Evolutionary conservation across 1,140 invertebrate genomes (phyloP).

Genomic region (Drosophila ambigua): DNA sequence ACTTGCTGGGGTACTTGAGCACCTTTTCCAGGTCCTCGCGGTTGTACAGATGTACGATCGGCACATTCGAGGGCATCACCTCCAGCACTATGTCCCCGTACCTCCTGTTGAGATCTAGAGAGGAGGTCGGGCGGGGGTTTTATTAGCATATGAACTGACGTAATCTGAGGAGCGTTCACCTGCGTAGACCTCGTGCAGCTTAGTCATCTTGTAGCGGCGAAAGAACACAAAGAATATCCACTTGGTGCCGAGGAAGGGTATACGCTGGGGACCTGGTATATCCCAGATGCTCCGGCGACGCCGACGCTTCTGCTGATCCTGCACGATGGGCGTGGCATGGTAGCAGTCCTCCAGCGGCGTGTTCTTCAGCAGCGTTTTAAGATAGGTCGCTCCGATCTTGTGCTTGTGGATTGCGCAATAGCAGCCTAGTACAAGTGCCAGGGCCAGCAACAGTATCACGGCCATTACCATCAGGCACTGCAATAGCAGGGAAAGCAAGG

Average conservation of each 20-base stretch:
- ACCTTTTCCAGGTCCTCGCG: conserved; percentile 91
- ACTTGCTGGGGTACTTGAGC: conserved; percentile 88
- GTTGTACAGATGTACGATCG: conserved; percentile 91
- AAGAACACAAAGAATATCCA: conserved; percentile 89
- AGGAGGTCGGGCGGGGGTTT: neutral
- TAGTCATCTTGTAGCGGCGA: conserved; percentile 89
- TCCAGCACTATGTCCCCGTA: conserved; percentile 92
- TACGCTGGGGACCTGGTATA: conserved; percentile 89
- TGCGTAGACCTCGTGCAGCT: conserved; percentile 92
- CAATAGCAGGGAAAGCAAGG: conserved; percentile 12
- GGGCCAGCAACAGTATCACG: conserved; percentile 77
- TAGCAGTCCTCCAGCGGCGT: conserved; percentile 67
- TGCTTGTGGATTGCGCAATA: conserved; percentile 74
- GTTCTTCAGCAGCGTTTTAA: conserved; percentile 69
- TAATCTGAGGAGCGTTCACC: conserved; percentile 84
- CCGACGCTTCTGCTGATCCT: conserved; percentile 14
- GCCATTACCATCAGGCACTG: conserved; percentile 79
- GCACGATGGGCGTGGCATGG: conserved; percentile 66
- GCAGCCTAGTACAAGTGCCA: conserved; percentile 75
- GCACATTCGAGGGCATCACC: conserved; percentile 89
- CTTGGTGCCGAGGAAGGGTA: conserved; percentile 91
- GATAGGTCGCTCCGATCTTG: conserved; percentile 62
- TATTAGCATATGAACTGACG: conserved; percentile 6
- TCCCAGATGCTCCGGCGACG: conserved; percentile 70
- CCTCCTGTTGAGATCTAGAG: conserved; percentile 87